A percentile compares a stretch with the other conserved stretches of the same genome.
These are phyloP conservation scores for Aplodontia rufa DNA, from an alignment of 2,113 vertebrate genomes.

Conservation along the genomic window DNA sequence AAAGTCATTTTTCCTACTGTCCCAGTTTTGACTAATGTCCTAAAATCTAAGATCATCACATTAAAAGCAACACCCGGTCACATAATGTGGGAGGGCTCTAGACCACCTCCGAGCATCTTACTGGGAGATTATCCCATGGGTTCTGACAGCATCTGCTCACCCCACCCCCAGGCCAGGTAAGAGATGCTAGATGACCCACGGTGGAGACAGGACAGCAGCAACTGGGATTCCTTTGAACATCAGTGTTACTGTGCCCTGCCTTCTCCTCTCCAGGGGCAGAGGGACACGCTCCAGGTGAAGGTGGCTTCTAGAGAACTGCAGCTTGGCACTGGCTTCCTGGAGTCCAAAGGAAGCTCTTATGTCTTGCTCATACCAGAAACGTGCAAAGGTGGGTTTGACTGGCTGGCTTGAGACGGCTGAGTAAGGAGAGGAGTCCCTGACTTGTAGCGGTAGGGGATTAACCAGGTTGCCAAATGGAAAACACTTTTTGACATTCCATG, in stretches of 20 bases:
- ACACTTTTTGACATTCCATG: too few species aligned
- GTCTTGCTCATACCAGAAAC: too few species aligned
- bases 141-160: neutral
- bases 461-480: too few species aligned
- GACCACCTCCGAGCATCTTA: neutral
- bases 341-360: neutral
- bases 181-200: neutral
- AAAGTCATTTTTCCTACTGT: neutral
- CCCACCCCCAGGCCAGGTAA: neutral
- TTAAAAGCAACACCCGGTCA: neutral
- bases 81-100: neutral
- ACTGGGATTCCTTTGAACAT: neutral
- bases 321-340: neutral
- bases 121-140: neutral
- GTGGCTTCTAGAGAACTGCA: neutral
- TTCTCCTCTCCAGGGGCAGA: neutral
- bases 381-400: too few species aligned
- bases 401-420: too few species aligned
- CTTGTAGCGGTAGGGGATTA: too few species aligned
- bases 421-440: too few species aligned
- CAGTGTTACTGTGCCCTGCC: neutral
- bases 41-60: neutral
- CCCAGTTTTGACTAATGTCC: neutral
- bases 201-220: neutral
- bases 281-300: neutral